These are phyloP conservation scores for Meloidogyne chitwoodi DNA, from an alignment of 1,140 invertebrate species.

Conservation along the genomic window DNA sequence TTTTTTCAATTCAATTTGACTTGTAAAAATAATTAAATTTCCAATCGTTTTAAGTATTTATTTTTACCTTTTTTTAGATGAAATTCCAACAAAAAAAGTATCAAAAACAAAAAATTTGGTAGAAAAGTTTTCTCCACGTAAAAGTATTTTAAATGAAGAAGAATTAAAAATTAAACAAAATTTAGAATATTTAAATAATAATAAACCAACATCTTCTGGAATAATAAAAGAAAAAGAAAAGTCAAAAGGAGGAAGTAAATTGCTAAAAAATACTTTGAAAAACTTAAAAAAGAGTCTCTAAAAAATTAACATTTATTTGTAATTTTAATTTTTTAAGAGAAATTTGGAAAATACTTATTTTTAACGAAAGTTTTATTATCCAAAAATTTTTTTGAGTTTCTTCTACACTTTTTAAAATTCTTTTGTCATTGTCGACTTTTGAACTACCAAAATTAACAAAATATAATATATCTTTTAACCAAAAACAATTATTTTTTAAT, in stretches of 20 bases:
- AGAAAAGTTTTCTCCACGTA: neutral
- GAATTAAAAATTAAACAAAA: neutral
- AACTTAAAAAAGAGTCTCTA: neutral
- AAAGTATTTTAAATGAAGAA: neutral
- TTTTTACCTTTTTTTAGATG: neutral
- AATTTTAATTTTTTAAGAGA: no score
- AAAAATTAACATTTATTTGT: neutral
- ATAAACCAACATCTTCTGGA: neutral
- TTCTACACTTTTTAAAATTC: no score
- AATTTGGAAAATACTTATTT: no score
- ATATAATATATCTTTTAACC: no score
- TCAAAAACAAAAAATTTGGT: neutral
- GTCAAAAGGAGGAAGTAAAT: neutral
- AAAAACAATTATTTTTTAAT: no score
- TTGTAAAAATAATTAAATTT: no score
- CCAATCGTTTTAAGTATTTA: no score
- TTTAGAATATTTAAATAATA: neutral
- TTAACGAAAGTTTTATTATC: no score
- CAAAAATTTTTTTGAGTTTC: no score
- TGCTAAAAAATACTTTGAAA: neutral
- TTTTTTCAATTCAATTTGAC: no score
- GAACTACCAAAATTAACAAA: no score
- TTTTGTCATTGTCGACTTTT: no score
- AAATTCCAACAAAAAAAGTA: neutral
- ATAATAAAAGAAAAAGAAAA: neutral